Evolutionary conservation across 2,797 vertebrate genomes (phyloP), one percentile per base, ranked within the genome.

Genomic region (Takifugu ocellatus): DNA sequence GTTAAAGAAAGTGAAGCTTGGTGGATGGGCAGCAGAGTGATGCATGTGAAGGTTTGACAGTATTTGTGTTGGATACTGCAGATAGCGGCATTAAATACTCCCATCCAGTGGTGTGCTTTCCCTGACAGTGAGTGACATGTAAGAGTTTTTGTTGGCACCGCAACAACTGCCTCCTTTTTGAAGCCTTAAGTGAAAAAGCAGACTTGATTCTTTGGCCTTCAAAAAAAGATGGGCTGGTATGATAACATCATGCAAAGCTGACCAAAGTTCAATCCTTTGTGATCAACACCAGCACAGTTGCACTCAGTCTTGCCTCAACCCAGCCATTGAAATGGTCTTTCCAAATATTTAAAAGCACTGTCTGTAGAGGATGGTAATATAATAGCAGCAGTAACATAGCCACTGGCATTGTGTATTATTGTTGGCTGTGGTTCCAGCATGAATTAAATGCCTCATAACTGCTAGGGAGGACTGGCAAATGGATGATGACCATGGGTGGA

Each of bases 11-110:
- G 33, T 33, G 33, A 33, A 29, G 33, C 10, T 9, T 33, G 8
- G 10, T 33, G 33, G 10, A 33, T 8, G 33, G 33, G 21, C 21
- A 21, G 21, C 11, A 33, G 33, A 2, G 5, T 33, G 33, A 9
- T 33, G 8, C 33, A 33, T 33, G 33, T 33, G 33, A 33, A 33
- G 1, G 33, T 33, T 33, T 33, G 33, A 72, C 74, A 80, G 53
- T 88, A 87, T 91, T 91, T 91, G 84, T 81, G 89, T 91, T 91
- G 88, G 89, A 90, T 84, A 87, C 88, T 78, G 33, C 33, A 10
- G 27, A 33, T 33, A 64, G 72, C 72, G 53, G 56, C 79, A 84
- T 86, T 82, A 82, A 87, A 87, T 76, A 82, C 81, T 79, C 70
- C 61, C 69, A 77, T 80, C 74, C 78, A 79, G 70, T 72, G 70